Base-by-base conservation (phyloP, 2,113 vertebrate genomes). In the Grus americana region DNA sequence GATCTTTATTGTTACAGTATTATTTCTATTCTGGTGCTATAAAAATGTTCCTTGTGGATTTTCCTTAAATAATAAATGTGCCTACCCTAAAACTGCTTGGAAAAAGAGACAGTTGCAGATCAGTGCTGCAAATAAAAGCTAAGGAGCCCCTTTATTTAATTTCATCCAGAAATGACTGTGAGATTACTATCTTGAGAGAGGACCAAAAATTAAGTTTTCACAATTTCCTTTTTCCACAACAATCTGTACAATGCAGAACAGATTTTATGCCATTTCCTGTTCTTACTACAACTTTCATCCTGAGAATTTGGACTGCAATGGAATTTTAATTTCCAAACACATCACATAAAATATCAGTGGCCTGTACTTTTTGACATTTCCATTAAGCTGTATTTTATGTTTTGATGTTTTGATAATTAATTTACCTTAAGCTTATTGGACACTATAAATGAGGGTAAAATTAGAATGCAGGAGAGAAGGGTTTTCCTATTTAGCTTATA, bases 1-100 rank as follows among this genome's bases (percentile, higher is more conserved):
- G 95, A 97, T 97, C 96, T 96, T 98, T 97, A 97, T 96, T 95
- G 95, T 92, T 95, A 91, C 3, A 2, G 85, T 94, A 96, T 97
- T 96, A 96, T 97, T 97, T 96, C 95, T 96, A 88, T 97, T 96
- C 92, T 95, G 73, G 74, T 86, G 49, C 88, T 85, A 96, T 94
- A 96, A 97, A 98, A 93, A 83, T 82, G 88, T 95, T 97, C 95
- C 91, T 95, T 85, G 79, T 54, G 95, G 95, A 95, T 89, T 96
- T 94, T 85, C 59, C 7, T 58, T 95, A 97, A 95, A 95, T 96
- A 97, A 97, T 93, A 97, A 79, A 96, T 88, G 50, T 95, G 16
- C 29, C 57, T 95, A 75, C 54, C 36, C 29, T 95, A 84, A 95
- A 96, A 92, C 38, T 79, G 72, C 78, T 90, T 78, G 82, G 50